These are phyloP conservation scores for Heliconius hewitsoni DNA, from an alignment of 1,140 invertebrate species.

Conservation along the genomic window DNA sequence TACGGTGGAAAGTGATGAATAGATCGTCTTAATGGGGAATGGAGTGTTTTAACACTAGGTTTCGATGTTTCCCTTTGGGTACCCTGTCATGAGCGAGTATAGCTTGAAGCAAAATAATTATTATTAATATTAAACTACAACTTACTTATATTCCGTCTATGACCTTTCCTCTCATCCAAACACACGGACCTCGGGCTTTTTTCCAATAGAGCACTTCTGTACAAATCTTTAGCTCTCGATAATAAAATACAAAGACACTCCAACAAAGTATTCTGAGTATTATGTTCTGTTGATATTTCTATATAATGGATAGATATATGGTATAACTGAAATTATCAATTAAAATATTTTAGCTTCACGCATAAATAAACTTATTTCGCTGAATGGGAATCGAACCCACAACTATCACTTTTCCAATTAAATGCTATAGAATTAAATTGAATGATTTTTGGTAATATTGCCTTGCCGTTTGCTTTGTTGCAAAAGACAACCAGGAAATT, in stretches of 20 bases:
- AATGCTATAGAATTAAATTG: no score
- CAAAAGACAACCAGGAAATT: no score
- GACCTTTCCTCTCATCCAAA: conserved; percentile 73
- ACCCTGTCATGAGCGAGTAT: neutral
- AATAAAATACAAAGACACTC: conserved; percentile 90
- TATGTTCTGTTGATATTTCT: conserved; percentile 87
- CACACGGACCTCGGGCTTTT: conserved; percentile 79
- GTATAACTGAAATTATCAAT: conserved; percentile 84
- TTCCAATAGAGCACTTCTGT: conserved; percentile 83
- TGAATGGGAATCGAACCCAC: neutral
- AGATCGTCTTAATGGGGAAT: no score
- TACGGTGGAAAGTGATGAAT: no score
- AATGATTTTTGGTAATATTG: no score
- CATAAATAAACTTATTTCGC: neutral
- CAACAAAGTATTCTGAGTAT: conserved; percentile 91
- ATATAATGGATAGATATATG: conserved; percentile 89
- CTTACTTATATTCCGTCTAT: conserved; percentile 80
- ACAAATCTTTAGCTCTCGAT: conserved; percentile 83
- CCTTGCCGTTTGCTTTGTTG: no score
- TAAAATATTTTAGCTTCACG: no score
- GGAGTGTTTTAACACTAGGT: neutral
- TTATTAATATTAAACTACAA: conserved; percentile 34
- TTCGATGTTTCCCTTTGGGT: neutral
- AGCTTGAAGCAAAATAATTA: neutral
- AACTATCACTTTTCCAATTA: neutral